Base-by-base conservation (phyloP, 2,888 invertebrate genomes). In the Ctenicera cuprea region DNA sequence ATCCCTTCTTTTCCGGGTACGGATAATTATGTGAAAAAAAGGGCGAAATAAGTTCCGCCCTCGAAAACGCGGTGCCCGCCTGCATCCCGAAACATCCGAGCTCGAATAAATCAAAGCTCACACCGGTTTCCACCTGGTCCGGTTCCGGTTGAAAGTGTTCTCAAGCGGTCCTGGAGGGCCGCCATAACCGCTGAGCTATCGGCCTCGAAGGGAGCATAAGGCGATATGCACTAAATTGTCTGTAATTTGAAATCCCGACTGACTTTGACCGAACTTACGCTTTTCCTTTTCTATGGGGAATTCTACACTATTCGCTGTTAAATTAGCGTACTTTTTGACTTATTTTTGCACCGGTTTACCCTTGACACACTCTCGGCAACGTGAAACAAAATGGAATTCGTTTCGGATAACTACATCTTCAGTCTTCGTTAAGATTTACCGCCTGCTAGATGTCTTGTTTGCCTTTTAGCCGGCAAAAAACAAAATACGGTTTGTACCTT, bases 201-300 rank as follows among this genome's bases (percentile, higher is more conserved):
- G 84, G 80, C 81, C 85, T 83, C 84, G 71, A 77, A 81, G 84
- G 83, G 81, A 82, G 80, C 82, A 82, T 78, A 82, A 82, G 82
- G 77, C 79, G 77, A 73, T 78, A 78, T 79, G 82, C 83, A 84
- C 83, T 85, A 85, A 85, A 85, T 84, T 80, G 83, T 83, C 81
- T 79, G 83, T 84, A 84, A 85, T 85, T 84, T 82, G 73, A 73
- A 76, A 73, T 76, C 76, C 73, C 67, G 63, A 64, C 59, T 71
- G 75, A 74, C 41, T 73, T 73, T 69, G 64, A 64, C 73, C 73
- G 64, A 73, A 71, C 66, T 70, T 62, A 48, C 63, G 73, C 73
- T 74, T 74, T 73, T 65, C 65, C 48, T 48, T 52, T 50, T 54
- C 70, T 70, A 43, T 43, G n/a, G 74, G 70, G 74, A 70, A 50